phyloP scores from a whole-genome alignment of 2,797 vertebrate genomes.

The Pipistrellus kuhlii region DNA sequence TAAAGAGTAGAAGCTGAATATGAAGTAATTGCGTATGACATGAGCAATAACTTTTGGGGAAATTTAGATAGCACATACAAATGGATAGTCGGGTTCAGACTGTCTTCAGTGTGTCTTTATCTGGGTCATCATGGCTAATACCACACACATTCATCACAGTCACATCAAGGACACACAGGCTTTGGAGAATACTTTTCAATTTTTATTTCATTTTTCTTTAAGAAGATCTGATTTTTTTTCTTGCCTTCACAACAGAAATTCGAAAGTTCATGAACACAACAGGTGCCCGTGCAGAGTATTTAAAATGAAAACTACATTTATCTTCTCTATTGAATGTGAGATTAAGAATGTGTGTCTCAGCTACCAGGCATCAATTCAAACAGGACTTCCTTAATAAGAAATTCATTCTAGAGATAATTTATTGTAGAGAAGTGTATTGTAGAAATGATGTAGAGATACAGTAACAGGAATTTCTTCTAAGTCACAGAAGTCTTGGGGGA shows the following conservation, averaged over 20 bases:
- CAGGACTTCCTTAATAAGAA: conserved; percentile 62
- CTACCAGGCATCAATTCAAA: conserved; percentile 35
- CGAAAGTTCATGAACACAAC: conserved; percentile 28
- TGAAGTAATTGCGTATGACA: neutral
- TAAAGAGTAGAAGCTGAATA: neutral
- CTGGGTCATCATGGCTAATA: neutral
- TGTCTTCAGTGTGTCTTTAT: neutral
- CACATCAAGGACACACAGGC: neutral
- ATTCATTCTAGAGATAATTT: conserved; percentile 53
- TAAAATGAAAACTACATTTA: conserved; percentile 57
- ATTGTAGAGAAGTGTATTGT: conserved; percentile 29
- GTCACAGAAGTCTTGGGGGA: neutral
- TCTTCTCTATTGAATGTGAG: conserved; percentile 60
- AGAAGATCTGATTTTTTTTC: conserved; percentile 6
- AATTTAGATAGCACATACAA: neutral
- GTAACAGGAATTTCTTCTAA: conserved; percentile 26
- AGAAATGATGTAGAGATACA: neutral
- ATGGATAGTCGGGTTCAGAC: neutral
- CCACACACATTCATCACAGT: rapidly evolving
- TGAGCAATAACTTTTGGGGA: neutral
- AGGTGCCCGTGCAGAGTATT: neutral
- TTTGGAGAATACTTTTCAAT: neutral
- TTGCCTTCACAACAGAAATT: neutral
- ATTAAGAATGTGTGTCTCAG: conserved; percentile 61
- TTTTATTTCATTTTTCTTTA: conserved; percentile 21